Percentiles rank a stretch among this genome's conserved stretches.
Evolutionary conservation across 2,888 invertebrate species (phyloP).

Genomic region (Sesamia inferens): DNA sequence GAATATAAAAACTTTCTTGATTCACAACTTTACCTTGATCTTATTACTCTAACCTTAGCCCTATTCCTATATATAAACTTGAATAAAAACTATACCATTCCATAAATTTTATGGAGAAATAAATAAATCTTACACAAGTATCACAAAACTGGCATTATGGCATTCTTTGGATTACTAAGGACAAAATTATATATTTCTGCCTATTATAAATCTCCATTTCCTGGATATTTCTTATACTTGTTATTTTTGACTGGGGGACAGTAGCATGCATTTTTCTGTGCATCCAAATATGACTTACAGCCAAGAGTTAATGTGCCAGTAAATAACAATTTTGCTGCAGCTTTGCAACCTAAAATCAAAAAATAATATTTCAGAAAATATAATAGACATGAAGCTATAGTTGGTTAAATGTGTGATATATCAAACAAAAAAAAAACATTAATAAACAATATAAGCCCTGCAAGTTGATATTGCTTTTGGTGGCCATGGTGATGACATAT

Average conservation of each 20-base stretch:
- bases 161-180: conserved; percentile 28
- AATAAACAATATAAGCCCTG: too few species aligned
- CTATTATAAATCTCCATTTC: conserved; percentile 80
- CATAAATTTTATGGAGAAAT: conserved; percentile 35
- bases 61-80: neutral
- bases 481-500: too few species aligned
- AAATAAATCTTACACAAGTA: conserved; percentile 49
- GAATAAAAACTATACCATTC: neutral
- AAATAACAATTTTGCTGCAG: conserved; percentile 95
- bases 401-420: neutral
- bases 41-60: neutral
- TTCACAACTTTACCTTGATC: neutral
- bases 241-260: conserved; percentile 90
- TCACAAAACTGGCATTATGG: conserved; percentile 38
- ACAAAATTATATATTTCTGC: conserved; percentile 18
- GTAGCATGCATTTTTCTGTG: conserved; percentile 95
- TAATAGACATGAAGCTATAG: neutral
- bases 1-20: neutral
- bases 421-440: neutral
- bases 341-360: conserved; percentile 93
- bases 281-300: conserved; percentile 95
- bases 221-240: conserved; percentile 88
- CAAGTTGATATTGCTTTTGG: too few species aligned
- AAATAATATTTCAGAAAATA: neutral
- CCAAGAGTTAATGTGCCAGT: conserved; percentile 96